Base-by-base conservation (phyloP, 2,797 vertebrate species). In the Vespertilio murinus region DNA sequence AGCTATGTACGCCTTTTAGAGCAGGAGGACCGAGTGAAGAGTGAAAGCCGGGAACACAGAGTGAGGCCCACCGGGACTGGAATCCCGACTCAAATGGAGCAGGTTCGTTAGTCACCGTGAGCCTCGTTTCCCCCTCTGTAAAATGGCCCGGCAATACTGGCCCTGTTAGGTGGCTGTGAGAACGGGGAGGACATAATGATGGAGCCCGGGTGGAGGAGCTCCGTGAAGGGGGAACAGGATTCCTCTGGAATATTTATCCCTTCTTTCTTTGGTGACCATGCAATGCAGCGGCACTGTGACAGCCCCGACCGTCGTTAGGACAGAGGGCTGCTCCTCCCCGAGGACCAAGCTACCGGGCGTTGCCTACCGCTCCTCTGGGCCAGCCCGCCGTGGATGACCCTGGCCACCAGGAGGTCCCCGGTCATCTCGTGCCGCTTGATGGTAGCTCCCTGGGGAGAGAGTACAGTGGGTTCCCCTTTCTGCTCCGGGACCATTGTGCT, bases 351-450 rank as follows among this genome's bases (percentile, higher is more conserved):
- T 59, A 18, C 12, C 28, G 30, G 67, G 8, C 1, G 45, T 65
- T 45, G 38, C 17, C 78, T 98, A 99, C 99, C 99, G 16, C 99
- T 99, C 93, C 98, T 98, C 91, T 99, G 99, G 4, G 99, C 99
- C 95, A 99, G 98, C 6, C 99, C 99, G 47, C 99, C 99, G 0
- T 99, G 99, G 97, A 99, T 99, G 96, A 99, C 98, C 61, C 99
- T 98, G 90, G 99, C 99, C 82, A 99, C 98, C 0, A 99, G 99
- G 90, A 99, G 99, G 95, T 99, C 99, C 14, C 99, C 99, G 0
- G 99, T 99, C 96, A 98, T 87, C 85, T 99, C 99, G 0, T 99
- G 99, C 95, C 99, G 99, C 96, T 99, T 99, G 97, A 99, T 99
- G 8, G 99, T 99, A 1, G 99, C 99, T 97, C 99, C 99, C 99